Base-by-base conservation (phyloP, 1,140 invertebrate species). In the Sycophaga agraensis region DNA sequence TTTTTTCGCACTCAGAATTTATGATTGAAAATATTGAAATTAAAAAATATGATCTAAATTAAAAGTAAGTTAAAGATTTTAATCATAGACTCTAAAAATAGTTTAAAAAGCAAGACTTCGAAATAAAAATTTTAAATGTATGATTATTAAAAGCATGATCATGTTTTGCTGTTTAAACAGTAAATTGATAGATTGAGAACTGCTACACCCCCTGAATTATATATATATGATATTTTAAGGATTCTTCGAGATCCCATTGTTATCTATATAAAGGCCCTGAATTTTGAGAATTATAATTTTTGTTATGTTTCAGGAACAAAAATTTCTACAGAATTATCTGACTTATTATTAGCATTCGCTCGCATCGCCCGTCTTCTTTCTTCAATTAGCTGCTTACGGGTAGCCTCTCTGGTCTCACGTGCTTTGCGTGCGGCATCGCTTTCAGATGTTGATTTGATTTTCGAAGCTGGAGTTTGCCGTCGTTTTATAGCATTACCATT, bases 311-410 rank as follows among this genome's bases (percentile, higher is more conserved):
- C 84, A 28, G 84, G 84, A 39, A 83, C 79, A 68, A 85, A 88
- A 68, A 87, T 87, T 79, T 87, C 83, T 17, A 88, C 84, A 57
- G 77, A 77, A 59, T 81, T 74, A 57, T 73, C 68, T n/a, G 73
- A 63, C 45, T 82, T 77, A 6, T n/a, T n/a, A 65, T 82, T 72
- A 19, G 65, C 66, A 21, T 73, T 77, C 16, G 81, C 81, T 55
- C 83, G 80, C 83, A 89, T 85, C 8, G 88, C 88, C 65, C 85
- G 85, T 62, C 89, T 82, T 67, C 85, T 86, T 69, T 91, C 89
- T 70, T 93, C 91, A 48, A 94, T 75, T 82, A 94, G 83, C 68
- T 89, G 88, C 65, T 90, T 89, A 60, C 92, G 83, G 26, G 90
- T 88, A 50, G 90, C 89, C 70, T 94, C 92, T 2, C 92, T 81